A percentile compares a stretch with the other conserved stretches of the same genome.
Evolutionary conservation across 2,113 vertebrate genomes (phyloP).

Genomic region (Cebidichthys violaceus): DNA sequence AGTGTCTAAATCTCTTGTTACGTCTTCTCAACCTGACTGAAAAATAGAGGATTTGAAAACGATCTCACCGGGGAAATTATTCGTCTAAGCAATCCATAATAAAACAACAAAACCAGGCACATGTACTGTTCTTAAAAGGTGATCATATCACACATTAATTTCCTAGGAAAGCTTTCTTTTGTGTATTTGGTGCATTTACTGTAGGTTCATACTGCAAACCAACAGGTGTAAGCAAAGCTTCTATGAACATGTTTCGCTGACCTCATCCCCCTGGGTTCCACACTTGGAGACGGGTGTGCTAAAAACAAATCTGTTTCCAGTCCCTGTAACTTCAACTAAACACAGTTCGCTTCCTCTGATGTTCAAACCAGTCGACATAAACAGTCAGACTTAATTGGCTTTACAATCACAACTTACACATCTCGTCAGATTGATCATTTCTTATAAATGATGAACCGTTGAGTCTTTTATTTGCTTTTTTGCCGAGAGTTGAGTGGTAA

Average conservation of each 20-base stretch:
- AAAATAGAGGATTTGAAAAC: neutral
- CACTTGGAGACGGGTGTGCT: neutral
- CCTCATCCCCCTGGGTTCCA: conserved; percentile 2
- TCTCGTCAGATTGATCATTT: too few species aligned
- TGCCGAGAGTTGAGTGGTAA: too few species aligned
- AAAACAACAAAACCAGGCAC: neutral
- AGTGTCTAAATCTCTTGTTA: neutral
- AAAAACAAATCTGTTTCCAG: conserved; percentile 16
- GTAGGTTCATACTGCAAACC: neutral
- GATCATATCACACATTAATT: neutral
- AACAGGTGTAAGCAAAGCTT: neutral
- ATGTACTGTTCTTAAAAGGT: neutral
- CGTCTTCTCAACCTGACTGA: neutral
- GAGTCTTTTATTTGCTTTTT: too few species aligned
- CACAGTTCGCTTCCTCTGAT: neutral
- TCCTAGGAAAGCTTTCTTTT: neutral
- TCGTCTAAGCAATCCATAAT: neutral
- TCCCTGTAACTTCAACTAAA: neutral
- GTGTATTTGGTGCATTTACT: neutral
- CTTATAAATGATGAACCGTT: too few species aligned
- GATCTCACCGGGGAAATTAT: neutral
- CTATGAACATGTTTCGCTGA: conserved; percentile 19
- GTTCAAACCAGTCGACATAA: neutral
- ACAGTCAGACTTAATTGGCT: neutral
- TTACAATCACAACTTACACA: too few species aligned